Evolutionary conservation across 64 coral and sea anemone genomes (phyloP).

Genomic region (Dendronephthya gigantea): DNA sequence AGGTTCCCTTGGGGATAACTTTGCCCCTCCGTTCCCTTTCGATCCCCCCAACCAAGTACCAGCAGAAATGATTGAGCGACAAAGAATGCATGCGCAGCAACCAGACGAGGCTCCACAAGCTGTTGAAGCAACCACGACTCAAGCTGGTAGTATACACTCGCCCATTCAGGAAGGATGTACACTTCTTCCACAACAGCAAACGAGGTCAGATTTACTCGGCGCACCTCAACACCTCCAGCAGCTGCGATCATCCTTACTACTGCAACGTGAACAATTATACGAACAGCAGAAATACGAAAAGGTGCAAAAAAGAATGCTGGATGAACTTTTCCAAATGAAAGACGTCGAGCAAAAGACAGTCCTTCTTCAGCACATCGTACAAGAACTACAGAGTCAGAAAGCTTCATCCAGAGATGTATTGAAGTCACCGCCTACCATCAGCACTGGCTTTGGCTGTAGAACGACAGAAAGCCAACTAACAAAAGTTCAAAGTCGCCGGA

Average conservation of each 20-base stretch:
- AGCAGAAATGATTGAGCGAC: not conserved
- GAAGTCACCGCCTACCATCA: not conserved
- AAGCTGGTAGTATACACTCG: not conserved
- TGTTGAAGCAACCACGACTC: not conserved
- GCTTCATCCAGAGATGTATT: not conserved
- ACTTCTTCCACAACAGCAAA: not conserved
- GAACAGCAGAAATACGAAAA: not conserved
- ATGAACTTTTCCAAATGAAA: not conserved
- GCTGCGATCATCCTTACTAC: not conserved
- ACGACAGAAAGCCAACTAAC: not conserved
- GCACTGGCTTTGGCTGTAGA: not conserved
- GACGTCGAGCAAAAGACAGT: not conserved
- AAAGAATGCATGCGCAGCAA: not conserved
- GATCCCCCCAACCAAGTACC: not conserved
- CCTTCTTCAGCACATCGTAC: not conserved
- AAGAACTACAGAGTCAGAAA: not conserved
- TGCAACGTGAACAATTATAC: not conserved
- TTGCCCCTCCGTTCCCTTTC: not conserved
- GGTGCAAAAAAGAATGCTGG: not conserved
- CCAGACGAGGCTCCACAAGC: not conserved
- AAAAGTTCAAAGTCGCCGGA: not conserved
- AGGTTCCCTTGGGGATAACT: not conserved
- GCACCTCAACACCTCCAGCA: not conserved
- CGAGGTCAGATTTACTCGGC: not conserved
- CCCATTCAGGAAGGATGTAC: not conserved